Conservation (phyloP, 1,140 invertebrate species). For the Drosophila seguyi region DNA sequence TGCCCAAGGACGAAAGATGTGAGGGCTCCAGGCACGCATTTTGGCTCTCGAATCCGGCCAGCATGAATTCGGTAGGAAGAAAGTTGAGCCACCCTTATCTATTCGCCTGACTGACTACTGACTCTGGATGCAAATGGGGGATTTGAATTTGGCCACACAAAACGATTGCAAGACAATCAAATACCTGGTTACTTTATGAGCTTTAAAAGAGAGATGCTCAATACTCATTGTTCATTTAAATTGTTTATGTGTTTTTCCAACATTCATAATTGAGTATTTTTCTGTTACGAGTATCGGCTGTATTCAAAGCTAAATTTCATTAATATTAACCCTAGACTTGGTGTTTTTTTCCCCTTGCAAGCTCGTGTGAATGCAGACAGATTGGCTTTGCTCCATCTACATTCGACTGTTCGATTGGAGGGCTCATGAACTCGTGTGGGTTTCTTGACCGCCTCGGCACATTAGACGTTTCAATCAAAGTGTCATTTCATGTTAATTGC, state of each 20-base stretch:
- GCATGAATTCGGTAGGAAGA: constrained; percentile 20
- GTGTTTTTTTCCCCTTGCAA: not conserved
- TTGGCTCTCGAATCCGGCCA: constrained; percentile 18
- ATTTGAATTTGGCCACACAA: not conserved
- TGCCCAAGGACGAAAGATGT: constrained; percentile 34
- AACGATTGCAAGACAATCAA: not conserved
- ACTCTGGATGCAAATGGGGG: constrained; percentile 13
- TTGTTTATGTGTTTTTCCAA: not conserved
- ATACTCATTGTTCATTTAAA: not conserved
- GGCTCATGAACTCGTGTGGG: constrained; percentile 18
- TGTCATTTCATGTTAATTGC: constrained; percentile 61
- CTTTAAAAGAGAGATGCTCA: not conserved
- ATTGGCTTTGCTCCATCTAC: constrained; percentile 5
- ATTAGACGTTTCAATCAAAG: constrained; percentile 61
- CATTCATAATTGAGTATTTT: not conserved
- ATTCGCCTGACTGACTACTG: constrained; percentile 28
- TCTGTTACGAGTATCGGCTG: not conserved
- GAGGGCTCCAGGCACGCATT: constrained; percentile 11
- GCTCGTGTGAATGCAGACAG: constrained; percentile 1
- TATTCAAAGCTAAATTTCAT: not conserved
- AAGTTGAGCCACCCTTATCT: constrained; percentile 30
- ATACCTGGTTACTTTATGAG: constrained; percentile 3
- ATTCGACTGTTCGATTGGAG: not conserved
- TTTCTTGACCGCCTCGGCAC: constrained; percentile 51
- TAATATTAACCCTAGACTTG: too few species aligned